Evolutionary conservation across 1,140 invertebrate species (phyloP).

Genomic region (Drosophila cardini): DNA sequence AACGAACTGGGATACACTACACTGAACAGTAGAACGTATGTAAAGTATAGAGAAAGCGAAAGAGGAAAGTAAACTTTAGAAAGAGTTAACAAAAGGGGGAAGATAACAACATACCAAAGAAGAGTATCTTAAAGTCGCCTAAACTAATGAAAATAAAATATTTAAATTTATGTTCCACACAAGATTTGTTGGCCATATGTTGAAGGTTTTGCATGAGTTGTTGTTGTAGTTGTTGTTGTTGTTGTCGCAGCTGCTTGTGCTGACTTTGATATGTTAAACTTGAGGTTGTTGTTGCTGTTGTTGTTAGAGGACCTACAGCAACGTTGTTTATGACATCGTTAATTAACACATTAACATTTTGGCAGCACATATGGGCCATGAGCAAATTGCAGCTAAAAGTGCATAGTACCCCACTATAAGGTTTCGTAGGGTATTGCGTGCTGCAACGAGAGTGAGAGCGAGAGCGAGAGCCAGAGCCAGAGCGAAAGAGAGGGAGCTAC

Average conservation of each 20-base stretch:
- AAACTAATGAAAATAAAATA: neutral
- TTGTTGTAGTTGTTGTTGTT: conserved; percentile 42
- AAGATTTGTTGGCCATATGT: conserved; percentile 39
- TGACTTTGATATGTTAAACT: conserved; percentile 39
- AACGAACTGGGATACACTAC: conserved; percentile 1
- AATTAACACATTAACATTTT: conserved; percentile 83
- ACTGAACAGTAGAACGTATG: neutral
- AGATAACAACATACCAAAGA: too few species aligned
- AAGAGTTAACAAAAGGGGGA: too few species aligned
- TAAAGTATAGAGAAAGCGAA: neutral
- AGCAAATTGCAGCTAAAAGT: neutral
- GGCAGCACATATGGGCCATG: conserved; percentile 5
- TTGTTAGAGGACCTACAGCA: conserved; percentile 66
- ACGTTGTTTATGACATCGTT: conserved; percentile 60
- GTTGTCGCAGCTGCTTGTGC: conserved; percentile 42
- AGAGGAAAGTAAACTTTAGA: too few species aligned
- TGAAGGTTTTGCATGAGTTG: conserved; percentile 40
- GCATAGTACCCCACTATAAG: conserved; percentile 16
- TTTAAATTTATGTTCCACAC: conserved; percentile 7
- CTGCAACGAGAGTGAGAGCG: neutral
- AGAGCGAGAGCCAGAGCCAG: neutral
- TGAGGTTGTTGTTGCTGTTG: conserved; percentile 9
- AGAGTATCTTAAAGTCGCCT: conserved; percentile 20
- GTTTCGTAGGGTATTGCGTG: neutral
- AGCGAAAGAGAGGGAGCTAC: conserved; percentile 6